Evolutionary conservation across 2,888 invertebrate species (phyloP).

Genomic region (Rhagonycha fulva): DNA sequence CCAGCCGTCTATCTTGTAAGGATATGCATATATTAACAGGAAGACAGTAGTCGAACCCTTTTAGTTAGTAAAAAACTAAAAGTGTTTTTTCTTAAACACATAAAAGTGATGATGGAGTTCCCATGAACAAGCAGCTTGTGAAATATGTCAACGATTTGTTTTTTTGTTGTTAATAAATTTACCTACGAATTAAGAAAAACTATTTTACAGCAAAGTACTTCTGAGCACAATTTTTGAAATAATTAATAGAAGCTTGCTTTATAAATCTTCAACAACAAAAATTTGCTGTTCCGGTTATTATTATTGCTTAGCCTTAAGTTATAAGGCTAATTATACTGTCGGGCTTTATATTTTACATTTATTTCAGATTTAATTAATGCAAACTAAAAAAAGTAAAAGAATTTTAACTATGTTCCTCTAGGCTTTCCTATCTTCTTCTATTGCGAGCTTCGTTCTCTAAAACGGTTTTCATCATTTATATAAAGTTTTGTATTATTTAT

Average conservation of each 20-base stretch:
- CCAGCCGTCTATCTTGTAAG: conserved; percentile 44
- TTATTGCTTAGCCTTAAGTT: not conserved
- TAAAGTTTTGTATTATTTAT: not conserved
- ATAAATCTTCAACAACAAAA: not conserved
- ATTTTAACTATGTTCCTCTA: not conserved
- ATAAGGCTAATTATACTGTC: not conserved
- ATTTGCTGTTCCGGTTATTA: not conserved
- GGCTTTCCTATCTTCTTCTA: not conserved
- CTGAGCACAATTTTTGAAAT: no score
- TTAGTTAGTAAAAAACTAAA: conserved; percentile 42
- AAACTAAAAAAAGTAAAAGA: not conserved
- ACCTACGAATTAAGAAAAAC: not conserved
- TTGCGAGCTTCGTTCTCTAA: not conserved
- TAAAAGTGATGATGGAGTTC: conserved; percentile 36
- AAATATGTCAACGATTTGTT: conserved; percentile 18
- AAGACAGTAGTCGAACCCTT: conserved; percentile 51
- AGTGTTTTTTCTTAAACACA: conserved; percentile 49
- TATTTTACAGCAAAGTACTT: not conserved
- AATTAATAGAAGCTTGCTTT: not conserved
- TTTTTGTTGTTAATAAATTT: not conserved
- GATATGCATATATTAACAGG: conserved; percentile 52
- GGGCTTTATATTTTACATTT: not conserved
- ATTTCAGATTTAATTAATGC: not conserved
- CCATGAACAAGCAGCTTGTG: conserved; percentile 29
- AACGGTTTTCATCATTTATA: not conserved